Conservation (phyloP, 2,797 vertebrate species). For the Pampus argenteus region DNA sequence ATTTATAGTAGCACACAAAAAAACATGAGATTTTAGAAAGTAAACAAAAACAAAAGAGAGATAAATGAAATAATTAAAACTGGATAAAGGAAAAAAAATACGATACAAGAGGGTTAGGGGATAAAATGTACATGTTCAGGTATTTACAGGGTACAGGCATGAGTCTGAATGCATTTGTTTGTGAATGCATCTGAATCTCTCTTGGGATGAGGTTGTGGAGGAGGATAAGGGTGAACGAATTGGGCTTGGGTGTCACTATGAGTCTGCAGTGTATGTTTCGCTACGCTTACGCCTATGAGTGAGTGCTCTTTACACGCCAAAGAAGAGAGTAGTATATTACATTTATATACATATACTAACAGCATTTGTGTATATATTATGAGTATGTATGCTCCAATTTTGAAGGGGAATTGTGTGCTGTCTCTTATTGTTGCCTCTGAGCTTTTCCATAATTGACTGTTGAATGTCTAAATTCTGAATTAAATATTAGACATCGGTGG, state of each 20-base stretch:
- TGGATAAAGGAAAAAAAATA: slow-evolving; percentile 1
- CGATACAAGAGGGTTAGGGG: neutral
- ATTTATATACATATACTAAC: neutral
- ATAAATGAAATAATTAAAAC: neutral
- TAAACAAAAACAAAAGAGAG: neutral
- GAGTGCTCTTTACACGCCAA: slow-evolving; percentile 8
- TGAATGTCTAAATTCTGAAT: neutral
- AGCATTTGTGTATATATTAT: neutral
- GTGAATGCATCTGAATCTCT: slow-evolving; percentile 46
- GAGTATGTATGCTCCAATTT: neutral
- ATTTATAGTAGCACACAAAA: slow-evolving; percentile 4
- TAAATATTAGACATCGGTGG: neutral
- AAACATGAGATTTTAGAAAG: neutral
- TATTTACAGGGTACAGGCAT: slow-evolving; percentile 23
- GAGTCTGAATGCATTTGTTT: slow-evolving; percentile 36
- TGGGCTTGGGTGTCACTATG: slow-evolving; percentile 19
- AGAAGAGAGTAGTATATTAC: neutral
- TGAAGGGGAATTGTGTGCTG: neutral
- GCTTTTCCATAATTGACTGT: slow-evolving; percentile 18
- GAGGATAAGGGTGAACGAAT: slow-evolving; percentile 59
- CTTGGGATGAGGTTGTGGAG: slow-evolving; percentile 55
- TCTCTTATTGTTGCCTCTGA: neutral
- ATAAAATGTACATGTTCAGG: slow-evolving; percentile 20
- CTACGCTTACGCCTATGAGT: neutral
- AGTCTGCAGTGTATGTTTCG: slow-evolving; percentile 16